phyloP scores from a whole-genome alignment of 2,797 vertebrate species.

The Gallinago stenura region DNA sequence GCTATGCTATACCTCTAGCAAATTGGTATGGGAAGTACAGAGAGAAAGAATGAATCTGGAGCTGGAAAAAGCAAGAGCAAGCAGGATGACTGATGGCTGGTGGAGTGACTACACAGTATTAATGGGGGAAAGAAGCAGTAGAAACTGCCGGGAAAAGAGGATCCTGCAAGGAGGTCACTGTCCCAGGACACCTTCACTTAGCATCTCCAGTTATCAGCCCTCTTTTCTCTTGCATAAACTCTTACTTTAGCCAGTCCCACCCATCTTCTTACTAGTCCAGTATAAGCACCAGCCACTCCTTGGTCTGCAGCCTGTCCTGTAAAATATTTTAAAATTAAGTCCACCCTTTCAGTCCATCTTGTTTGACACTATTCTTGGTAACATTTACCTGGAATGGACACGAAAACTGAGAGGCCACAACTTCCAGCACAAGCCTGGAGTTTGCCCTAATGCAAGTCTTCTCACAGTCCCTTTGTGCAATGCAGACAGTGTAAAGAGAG shows the following conservation, averaged over 20 bases:
- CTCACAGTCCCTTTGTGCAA: neutral
- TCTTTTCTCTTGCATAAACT: neutral
- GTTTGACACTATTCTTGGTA: neutral
- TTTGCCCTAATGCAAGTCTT: neutral
- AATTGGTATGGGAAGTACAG: neutral
- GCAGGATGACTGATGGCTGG: neutral
- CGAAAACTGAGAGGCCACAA: neutral
- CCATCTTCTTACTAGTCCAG: rapidly evolving
- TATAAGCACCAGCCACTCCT: rapidly evolving
- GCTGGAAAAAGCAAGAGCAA: neutral
- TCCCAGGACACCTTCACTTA: neutral
- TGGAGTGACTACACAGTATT: neutral
- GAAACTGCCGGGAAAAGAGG: neutral
- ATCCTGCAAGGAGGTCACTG: neutral
- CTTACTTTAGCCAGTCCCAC: neutral
- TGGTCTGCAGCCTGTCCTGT: neutral
- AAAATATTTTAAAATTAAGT: neutral
- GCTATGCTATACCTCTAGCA: neutral
- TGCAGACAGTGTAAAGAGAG: neutral
- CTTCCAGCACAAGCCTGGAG: neutral
- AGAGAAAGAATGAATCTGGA: neutral
- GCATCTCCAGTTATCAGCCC: neutral
- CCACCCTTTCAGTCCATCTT: neutral
- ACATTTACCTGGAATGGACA: neutral
- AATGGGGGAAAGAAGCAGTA: neutral